Conservation (phyloP, 30 jellyfish, hydroid and myxozoan genomes). For the Cassiopea andromeda region DNA sequence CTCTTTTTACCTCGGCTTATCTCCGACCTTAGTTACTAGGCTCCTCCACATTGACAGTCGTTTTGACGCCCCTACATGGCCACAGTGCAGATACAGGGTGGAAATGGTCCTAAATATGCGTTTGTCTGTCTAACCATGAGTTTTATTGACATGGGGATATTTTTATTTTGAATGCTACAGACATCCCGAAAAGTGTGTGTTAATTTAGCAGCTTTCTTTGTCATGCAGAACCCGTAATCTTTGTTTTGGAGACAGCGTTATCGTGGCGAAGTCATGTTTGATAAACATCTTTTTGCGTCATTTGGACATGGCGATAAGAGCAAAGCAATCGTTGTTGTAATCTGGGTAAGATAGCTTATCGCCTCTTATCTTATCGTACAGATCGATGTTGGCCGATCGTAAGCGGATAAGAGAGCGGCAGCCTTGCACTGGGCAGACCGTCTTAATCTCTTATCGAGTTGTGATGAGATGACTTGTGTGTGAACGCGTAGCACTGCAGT, state of each 20-base stretch:
- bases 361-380: constrained; percentile 54
- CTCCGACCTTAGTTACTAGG: too few species aligned
- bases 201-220: constrained; percentile 14
- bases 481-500: constrained; percentile 4
- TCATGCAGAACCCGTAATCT: constrained; percentile 9
- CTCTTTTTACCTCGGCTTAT: too few species aligned
- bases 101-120: neutral
- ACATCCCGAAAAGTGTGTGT: neutral
- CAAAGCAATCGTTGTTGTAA: constrained; percentile 30
- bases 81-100: too few species aligned
- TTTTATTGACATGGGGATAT: neutral
- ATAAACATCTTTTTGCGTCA: constrained; percentile 56
- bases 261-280: constrained; percentile 65
- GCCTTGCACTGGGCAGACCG: constrained; percentile 29
- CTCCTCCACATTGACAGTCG: too few species aligned
- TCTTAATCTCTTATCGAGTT: constrained; percentile 35
- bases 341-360: constrained; percentile 57
- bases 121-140: neutral
- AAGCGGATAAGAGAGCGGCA: constrained; percentile 62
- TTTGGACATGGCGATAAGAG: constrained; percentile 45
- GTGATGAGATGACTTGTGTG: constrained; percentile 35
- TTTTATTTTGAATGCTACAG: neutral
- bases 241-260: constrained; percentile 35
- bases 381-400: constrained; percentile 62
- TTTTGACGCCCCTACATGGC: too few species aligned